A percentile compares a stretch with the other conserved stretches of the same genome.
These are phyloP conservation scores for Drosophila leonis DNA, from an alignment of 2,888 invertebrate species.

Conservation along the genomic window DNA sequence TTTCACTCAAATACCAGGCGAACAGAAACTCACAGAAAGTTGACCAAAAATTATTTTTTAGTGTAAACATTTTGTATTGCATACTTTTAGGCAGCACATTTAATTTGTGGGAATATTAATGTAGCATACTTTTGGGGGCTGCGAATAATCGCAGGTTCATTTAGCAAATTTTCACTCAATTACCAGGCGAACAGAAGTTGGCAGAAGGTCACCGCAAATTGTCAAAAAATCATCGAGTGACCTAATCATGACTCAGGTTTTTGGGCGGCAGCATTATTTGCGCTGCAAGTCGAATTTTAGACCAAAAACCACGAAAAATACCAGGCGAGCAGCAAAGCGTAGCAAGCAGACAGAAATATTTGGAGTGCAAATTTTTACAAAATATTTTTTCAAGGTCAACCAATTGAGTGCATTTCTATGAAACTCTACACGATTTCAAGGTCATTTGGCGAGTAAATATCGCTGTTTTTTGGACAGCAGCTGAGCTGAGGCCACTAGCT, in stretches of 20 bases:
- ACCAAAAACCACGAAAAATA: not conserved
- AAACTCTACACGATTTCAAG: not conserved
- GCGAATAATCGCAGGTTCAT: not conserved
- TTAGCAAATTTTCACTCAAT: not conserved
- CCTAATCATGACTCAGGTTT: not conserved
- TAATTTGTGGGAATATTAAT: not conserved
- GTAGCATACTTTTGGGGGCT: not conserved
- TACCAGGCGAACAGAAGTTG: not conserved
- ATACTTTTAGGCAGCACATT: too few species aligned
- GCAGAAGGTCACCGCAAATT: not conserved
- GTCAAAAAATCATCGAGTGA: not conserved
- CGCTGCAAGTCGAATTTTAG: not conserved
- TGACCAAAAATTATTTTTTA: not conserved
- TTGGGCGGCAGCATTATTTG: not conserved
- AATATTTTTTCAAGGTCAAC: not conserved
- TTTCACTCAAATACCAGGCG: not conserved
- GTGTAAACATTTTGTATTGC: not conserved
- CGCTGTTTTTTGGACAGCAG: not conserved
- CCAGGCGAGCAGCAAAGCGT: not conserved
- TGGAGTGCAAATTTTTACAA: not conserved
- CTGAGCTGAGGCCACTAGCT: not conserved
- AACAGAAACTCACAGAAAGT: not conserved
- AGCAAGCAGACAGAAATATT: not conserved
- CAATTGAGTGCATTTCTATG: not conserved
- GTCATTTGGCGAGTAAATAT: not conserved